phyloP scores from a whole-genome alignment of 2,888 invertebrate genomes.

The Criorhina ranunculi region DNA sequence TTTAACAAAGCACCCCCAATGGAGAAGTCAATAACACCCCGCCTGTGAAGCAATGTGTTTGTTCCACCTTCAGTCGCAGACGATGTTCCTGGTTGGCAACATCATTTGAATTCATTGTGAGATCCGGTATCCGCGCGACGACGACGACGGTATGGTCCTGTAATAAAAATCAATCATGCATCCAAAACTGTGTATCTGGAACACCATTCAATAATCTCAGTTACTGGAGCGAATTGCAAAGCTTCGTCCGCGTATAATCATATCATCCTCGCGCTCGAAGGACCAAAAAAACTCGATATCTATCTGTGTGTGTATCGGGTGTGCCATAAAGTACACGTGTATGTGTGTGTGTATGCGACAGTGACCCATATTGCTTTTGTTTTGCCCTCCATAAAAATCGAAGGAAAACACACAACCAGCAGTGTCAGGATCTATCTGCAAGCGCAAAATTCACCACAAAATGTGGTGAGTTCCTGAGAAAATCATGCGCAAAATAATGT shows the following conservation, averaged over 20 bases:
- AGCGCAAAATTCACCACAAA: slow-evolving; percentile 31
- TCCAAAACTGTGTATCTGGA: slow-evolving; percentile 68
- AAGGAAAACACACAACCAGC: slow-evolving; percentile 41
- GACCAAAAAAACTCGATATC: slow-evolving; percentile 4
- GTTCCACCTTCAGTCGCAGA: neutral
- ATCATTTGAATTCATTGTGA: slow-evolving; percentile 53
- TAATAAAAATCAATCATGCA: slow-evolving; percentile 74
- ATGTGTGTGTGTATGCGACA: slow-evolving; percentile 34
- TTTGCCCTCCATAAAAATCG: slow-evolving; percentile 15
- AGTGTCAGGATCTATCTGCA: slow-evolving; percentile 65
- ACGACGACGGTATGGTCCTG: slow-evolving; percentile 33
- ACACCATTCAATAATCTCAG: slow-evolving; percentile 70
- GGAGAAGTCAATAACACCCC: slow-evolving; percentile 51
- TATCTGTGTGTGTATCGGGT: slow-evolving; percentile 1
- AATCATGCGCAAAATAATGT: slow-evolving; percentile 43
- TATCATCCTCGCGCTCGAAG: slow-evolving; percentile 12
- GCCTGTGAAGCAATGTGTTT: slow-evolving; percentile 26
- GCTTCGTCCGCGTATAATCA: slow-evolving; percentile 18
- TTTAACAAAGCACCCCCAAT: slow-evolving; percentile 30
- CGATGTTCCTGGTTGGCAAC: slow-evolving; percentile 11
- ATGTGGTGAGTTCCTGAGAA: slow-evolving; percentile 41
- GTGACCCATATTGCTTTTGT: slow-evolving; percentile 66
- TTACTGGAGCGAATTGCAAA: slow-evolving; percentile 41
- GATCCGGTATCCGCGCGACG: neutral
- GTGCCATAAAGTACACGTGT: neutral